These are phyloP conservation scores for Sapayoa aenigma DNA, from an alignment of 2,113 vertebrate genomes.

Conservation along the genomic window DNA sequence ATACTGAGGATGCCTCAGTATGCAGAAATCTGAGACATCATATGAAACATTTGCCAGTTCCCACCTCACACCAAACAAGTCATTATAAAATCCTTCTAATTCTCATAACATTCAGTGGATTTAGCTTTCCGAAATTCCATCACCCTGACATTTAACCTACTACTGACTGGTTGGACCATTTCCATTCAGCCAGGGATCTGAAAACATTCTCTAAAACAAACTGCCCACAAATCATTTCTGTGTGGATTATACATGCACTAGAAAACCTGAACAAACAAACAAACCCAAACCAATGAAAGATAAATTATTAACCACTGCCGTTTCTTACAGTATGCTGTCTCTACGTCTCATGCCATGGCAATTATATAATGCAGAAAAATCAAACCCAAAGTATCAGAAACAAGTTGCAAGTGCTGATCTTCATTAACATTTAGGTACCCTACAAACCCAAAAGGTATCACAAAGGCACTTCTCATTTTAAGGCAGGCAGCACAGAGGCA, in stretches of 20 bases:
- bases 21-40: not conserved
- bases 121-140: not conserved
- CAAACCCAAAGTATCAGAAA: not conserved
- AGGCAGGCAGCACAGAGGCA: not conserved
- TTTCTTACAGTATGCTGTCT: not conserved
- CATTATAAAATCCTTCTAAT: not conserved
- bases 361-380: not conserved
- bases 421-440: not conserved
- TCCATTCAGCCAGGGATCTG: not conserved
- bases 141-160: not conserved
- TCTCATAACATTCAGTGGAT: not conserved
- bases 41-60: fast-evolving
- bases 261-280: not conserved
- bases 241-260: not conserved
- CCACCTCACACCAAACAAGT: not conserved
- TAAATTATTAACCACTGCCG: not conserved
- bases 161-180: not conserved
- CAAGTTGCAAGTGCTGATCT: not conserved
- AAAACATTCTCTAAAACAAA: not conserved
- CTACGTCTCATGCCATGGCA: not conserved
- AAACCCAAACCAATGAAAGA: not conserved
- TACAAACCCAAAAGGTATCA: not conserved
- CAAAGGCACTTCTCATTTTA: not conserved
- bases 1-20: not conserved
- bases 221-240: not conserved